Percentiles rank a stretch among this genome's conserved stretches.
Conservation (phyloP, 2,797 vertebrate species). For the Mormyrops attenuatus region DNA sequence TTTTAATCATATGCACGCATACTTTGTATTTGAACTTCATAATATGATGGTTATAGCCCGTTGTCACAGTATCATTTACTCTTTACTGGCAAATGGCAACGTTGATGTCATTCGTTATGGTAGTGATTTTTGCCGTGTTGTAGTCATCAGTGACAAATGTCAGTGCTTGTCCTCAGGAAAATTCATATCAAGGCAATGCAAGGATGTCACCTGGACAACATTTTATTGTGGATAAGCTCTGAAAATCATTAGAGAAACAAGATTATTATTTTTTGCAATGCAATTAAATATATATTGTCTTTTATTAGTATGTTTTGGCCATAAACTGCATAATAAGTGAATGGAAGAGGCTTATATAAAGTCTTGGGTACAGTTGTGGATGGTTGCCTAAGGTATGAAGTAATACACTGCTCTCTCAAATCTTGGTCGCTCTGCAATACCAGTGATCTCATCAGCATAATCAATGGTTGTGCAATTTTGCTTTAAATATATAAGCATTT, state of each 20-base stretch:
- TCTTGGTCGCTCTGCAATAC: background rate
- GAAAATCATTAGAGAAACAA: background rate
- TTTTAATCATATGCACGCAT: background rate
- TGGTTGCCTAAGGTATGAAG: background rate
- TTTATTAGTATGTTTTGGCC: background rate
- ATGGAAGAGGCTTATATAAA: background rate
- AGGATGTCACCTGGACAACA: background rate
- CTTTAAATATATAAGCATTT: background rate
- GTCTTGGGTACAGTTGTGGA: background rate
- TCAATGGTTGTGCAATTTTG: background rate
- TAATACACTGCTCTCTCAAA: background rate
- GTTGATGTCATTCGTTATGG: background rate
- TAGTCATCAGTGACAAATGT: background rate
- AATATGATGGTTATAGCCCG: background rate
- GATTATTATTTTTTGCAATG: background rate
- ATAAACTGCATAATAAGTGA: background rate
- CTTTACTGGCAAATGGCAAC: background rate
- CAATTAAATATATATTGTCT: background rate
- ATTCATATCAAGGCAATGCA: background rate
- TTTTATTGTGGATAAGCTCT: background rate
- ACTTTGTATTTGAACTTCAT: background rate
- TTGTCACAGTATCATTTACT: background rate
- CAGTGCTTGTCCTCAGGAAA: background rate
- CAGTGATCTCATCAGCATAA: background rate
- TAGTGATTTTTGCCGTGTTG: background rate